Evolutionary conservation across 1,140 invertebrate species (phyloP).

Genomic region (Megalopta genalis): DNA sequence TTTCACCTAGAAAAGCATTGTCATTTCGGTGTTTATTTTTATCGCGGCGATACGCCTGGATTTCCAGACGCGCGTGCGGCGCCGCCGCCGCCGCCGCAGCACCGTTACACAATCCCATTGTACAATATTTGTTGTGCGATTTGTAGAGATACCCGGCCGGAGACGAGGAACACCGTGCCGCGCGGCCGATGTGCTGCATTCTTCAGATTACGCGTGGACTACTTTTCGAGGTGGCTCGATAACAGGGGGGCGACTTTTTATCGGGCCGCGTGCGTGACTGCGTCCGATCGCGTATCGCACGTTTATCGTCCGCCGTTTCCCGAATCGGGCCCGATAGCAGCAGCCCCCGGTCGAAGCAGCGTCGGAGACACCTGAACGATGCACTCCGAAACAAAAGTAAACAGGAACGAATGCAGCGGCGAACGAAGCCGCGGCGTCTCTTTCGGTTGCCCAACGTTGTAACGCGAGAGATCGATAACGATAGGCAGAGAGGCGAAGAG

Average conservation of each 20-base stretch:
- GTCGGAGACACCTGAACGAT: neutral
- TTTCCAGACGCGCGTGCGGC: slow-evolving; percentile 35
- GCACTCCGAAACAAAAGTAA: neutral
- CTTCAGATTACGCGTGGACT: slow-evolving; percentile 60
- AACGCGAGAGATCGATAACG: neutral
- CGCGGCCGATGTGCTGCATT: slow-evolving; percentile 51
- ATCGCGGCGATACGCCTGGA: slow-evolving; percentile 21
- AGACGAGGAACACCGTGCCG: neutral
- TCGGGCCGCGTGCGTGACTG: slow-evolving; percentile 18
- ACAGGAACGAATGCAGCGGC: too few relatives aligned
- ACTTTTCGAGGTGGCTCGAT: slow-evolving; percentile 51
- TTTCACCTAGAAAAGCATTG: neutral
- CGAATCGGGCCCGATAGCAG: slow-evolving; percentile 5
- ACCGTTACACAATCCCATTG: slow-evolving; percentile 58
- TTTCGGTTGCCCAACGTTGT: neutral
- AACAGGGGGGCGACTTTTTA: slow-evolving; percentile 32
- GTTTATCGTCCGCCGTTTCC: neutral
- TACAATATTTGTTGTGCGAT: slow-evolving; percentile 59
- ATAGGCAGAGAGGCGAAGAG: neutral
- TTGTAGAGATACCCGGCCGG: slow-evolving; percentile 32
- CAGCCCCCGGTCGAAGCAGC: neutral
- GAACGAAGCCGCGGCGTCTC: too few relatives aligned
- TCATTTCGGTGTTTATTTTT: slow-evolving; percentile 13
- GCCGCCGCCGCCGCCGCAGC: slow-evolving; percentile 31
- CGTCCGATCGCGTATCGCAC: neutral